Percentiles rank a stretch among this genome's conserved stretches.
These are phyloP conservation scores for Budorcas taxicolor DNA, from an alignment of 2,113 vertebrate species.

Conservation along the genomic window DNA sequence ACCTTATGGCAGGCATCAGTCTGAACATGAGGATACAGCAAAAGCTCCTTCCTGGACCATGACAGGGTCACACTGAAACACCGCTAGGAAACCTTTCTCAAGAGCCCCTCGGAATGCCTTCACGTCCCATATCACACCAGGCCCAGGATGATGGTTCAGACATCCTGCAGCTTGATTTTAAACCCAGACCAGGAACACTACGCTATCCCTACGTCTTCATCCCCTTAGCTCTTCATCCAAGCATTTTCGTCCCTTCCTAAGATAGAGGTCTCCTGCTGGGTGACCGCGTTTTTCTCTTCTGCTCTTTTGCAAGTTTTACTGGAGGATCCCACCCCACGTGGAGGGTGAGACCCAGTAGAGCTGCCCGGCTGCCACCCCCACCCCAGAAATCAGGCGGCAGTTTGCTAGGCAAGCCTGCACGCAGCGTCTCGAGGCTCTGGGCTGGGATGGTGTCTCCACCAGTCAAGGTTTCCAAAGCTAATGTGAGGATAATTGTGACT, in stretches of 20 bases:
- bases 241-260: not conserved
- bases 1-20: not conserved
- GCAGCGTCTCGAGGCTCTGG: not conserved
- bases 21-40: not conserved
- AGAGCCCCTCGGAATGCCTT: not conserved
- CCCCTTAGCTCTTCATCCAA: not conserved
- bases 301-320: not conserved
- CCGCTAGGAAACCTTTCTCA: not conserved
- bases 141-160: not conserved
- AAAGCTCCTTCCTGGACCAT: not conserved
- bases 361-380: not conserved
- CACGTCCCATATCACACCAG: not conserved
- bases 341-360: not conserved
- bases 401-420: not conserved
- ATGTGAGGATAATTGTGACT: constrained; percentile 38
- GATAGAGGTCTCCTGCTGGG: not conserved
- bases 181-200: not conserved
- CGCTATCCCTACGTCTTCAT: not conserved
- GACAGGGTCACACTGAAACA: rapidly evolving
- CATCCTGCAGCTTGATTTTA: not conserved
- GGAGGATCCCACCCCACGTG: rapidly evolving
- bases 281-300: not conserved
- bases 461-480: constrained; percentile 30
- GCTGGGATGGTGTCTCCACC: not conserved
- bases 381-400: not conserved